phyloP scores from a whole-genome alignment of 2,888 invertebrate species.

The Yponomeuta sedellus region DNA sequence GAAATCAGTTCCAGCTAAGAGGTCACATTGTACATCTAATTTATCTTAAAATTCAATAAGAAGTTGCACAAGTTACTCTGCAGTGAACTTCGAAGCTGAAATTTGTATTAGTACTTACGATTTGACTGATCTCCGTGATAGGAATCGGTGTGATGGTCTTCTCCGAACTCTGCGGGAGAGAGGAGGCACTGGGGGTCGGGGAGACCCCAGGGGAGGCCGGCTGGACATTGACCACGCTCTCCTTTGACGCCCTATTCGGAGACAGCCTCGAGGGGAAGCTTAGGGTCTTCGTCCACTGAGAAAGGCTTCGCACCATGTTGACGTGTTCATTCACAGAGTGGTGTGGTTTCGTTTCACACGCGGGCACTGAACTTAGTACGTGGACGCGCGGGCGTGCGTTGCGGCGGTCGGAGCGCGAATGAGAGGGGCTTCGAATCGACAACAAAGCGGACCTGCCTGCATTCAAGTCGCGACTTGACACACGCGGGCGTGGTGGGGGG shows the following conservation, averaged over 20 bases:
- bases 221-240: conserved; percentile 78
- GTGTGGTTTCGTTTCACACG: conserved; percentile 35
- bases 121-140: conserved; percentile 81
- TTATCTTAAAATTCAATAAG: background rate
- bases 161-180: conserved; percentile 75
- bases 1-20: too few species aligned
- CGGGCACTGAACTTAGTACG: conserved; percentile 47
- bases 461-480: conserved; percentile 61
- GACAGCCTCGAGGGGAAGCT: conserved; percentile 92
- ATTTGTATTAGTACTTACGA: conserved; percentile 68
- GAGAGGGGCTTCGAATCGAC: conserved; percentile 30
- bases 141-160: conserved; percentile 76
- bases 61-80: background rate
- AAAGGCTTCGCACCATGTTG: conserved; percentile 90
- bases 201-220: conserved; percentile 75
- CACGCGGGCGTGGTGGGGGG: conserved; percentile 31
- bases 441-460: conserved; percentile 48
- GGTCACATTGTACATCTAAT: too few species aligned
- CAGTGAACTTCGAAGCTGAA: background rate
- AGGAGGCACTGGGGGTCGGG: conserved; percentile 78
- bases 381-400: conserved; percentile 44
- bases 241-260: conserved; percentile 87
- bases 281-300: conserved; percentile 94
- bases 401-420: conserved; percentile 60
- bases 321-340: conserved; percentile 55